Evolutionary conservation across 2,113 vertebrate genomes (phyloP), one percentile per base, ranked within the genome.

Genomic region (Henicopernis longicauda): DNA sequence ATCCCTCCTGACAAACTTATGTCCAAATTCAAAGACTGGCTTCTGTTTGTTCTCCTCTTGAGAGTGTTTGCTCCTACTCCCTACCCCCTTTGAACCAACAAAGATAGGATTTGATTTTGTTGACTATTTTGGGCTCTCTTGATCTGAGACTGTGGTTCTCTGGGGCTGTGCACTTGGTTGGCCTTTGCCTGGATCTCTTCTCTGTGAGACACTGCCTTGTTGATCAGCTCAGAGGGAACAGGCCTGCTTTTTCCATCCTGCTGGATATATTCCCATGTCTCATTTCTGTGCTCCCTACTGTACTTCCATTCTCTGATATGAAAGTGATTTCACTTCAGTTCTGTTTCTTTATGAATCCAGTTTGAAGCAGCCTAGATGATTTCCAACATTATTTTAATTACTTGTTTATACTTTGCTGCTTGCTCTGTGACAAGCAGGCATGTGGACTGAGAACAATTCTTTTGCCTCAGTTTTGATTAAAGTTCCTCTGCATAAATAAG

Each of bases 21-120:
- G 74, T 67, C 62, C 82, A 76, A 47, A 95, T 93, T 94, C 55
- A 90, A 91, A 80, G 84, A 62, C 78, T 93, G 70, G 36, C 82
- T 95, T 73, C 67, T 95, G 63, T 96, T 94, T 91, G 80, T 40
- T 89, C 89, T 96, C 80, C 50, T 86, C 49, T 86, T 76, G 59
- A 72, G 83, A 84, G 70, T 77, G 32, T 55, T 94, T 76, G 74
- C 55, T 96, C 18, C 83, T 82, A 49, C 45, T 96, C 55, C 57
- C 62, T 84, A 52, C 21, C 27, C 57, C 8, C 45, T 91, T 91
- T 90, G 84, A 91, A 90, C 84, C 62, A 82, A 95, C 91, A 95
- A 95, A 90, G 93, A 96, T 82, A 85, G 86, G 69, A 91, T 93
- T 95, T 96, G 71, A 65, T 97, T 92, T 94, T 96, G 67, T 97